These are phyloP conservation scores for Steinernema scapterisci DNA, from an alignment of 2,888 invertebrate species.

Conservation along the genomic window DNA sequence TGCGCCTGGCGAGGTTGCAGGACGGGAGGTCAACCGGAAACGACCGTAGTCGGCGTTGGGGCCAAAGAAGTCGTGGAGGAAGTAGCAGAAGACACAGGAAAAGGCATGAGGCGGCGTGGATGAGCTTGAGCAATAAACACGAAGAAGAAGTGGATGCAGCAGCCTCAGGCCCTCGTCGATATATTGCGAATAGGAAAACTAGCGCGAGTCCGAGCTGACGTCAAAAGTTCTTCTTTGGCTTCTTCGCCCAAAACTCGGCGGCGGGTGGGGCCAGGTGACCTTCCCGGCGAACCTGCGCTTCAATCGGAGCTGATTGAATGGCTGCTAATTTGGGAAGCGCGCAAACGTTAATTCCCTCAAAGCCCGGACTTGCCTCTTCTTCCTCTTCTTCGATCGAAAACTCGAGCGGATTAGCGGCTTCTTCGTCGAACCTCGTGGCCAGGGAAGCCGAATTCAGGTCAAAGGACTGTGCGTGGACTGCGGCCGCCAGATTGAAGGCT, in stretches of 20 bases:
- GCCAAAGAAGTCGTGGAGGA: neutral
- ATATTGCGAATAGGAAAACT: neutral
- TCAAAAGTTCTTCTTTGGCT: neutral
- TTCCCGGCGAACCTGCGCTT: neutral
- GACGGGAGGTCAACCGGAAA: conserved; percentile 28
- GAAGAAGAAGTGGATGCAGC: neutral
- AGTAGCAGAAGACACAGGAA: neutral
- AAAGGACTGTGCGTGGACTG: conserved; percentile 7
- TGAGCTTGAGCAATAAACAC: neutral
- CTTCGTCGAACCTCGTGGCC: conserved; percentile 20
- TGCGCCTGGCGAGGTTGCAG: neutral
- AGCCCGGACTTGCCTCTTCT: conserved; percentile 14
- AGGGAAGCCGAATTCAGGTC: neutral
- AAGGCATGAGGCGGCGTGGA: neutral
- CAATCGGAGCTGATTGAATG: conserved; percentile 3
- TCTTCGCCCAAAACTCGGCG: too few relatives aligned
- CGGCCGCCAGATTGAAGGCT: conserved; percentile 18
- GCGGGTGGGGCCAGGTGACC: neutral
- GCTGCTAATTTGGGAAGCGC: conserved; percentile 2
- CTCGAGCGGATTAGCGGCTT: conserved; percentile 17
- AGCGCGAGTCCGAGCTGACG: neutral
- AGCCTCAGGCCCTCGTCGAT: neutral
- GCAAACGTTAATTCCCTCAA: neutral
- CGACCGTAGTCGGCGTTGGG: neutral
- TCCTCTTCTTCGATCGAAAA: neutral